Evolutionary conservation across 2,888 invertebrate genomes (phyloP).

Genomic region (Laspeyria flexula): DNA sequence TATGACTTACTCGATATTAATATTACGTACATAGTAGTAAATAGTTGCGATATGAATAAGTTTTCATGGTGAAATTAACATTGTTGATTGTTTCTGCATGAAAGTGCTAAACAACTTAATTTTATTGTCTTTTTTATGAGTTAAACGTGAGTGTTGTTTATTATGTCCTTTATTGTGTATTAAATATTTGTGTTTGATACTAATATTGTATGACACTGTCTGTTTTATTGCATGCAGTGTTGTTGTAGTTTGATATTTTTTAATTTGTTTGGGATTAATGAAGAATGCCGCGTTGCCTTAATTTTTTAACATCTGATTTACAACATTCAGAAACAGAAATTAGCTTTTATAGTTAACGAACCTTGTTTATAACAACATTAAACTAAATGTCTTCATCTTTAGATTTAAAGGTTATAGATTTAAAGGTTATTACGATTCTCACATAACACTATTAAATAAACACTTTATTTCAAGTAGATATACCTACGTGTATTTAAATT

Average conservation of each 20-base stretch:
- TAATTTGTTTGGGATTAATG: slow-evolving; percentile 10
- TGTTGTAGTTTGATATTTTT: slow-evolving; percentile 27
- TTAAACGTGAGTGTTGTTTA: slow-evolving; percentile 33
- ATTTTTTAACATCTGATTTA: slow-evolving; percentile 3
- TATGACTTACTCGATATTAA: slow-evolving; percentile 8
- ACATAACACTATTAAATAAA: no score
- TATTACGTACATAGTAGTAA: slow-evolving; percentile 22
- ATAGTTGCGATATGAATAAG: slow-evolving; percentile 43
- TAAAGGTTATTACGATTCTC: no score
- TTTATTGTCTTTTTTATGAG: slow-evolving; percentile 29
- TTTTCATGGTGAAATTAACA: slow-evolving; percentile 43
- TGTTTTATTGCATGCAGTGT: slow-evolving; percentile 42
- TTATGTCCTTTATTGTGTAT: slow-evolving; percentile 26
- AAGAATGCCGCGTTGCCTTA: not conserved
- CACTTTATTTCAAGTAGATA: no score
- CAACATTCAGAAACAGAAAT: no score
- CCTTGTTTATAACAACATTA: no score
- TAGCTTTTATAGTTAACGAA: no score
- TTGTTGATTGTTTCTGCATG: slow-evolving; percentile 62
- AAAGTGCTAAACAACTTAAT: slow-evolving; percentile 52
- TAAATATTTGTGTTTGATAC: slow-evolving; percentile 36
- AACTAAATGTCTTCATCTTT: no score
- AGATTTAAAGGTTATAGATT: no score
- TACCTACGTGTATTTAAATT: no score
- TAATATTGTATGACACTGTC: slow-evolving; percentile 42